These are phyloP conservation scores for Petrocephalus zakoni DNA, from an alignment of 2,113 vertebrate genomes.

Conservation along the genomic window DNA sequence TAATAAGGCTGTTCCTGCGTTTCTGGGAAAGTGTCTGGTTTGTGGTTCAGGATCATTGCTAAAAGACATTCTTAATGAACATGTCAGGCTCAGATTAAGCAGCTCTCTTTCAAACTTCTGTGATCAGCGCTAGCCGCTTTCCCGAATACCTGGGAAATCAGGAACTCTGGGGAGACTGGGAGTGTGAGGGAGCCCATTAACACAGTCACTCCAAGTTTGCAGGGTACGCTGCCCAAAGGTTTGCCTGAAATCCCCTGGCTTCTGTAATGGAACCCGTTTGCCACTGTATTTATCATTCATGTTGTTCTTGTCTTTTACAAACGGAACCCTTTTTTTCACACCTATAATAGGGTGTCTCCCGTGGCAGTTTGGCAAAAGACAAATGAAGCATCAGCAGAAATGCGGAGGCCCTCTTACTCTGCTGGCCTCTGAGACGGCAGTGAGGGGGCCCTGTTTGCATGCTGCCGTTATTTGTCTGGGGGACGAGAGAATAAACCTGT, in stretches of 20 bases:
- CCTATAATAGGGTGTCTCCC: constrained; percentile 6
- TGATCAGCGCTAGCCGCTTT: constrained; percentile 5
- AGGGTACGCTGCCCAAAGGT: background rate
- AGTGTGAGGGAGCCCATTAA: constrained; percentile 9
- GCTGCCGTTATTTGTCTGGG: constrained; percentile 19
- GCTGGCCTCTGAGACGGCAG: constrained; percentile 7
- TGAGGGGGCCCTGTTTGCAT: constrained; percentile 31
- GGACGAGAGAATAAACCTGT: constrained; percentile 27
- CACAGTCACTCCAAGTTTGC: constrained; percentile 4
- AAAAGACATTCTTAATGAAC: constrained; percentile 30
- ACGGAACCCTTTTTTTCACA: constrained; percentile 16
- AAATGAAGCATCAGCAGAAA: constrained; percentile 42
- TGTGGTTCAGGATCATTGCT: background rate
- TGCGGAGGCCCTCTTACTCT: constrained; percentile 35
- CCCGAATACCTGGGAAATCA: background rate
- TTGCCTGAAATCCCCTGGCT: background rate
- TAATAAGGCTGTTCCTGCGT: background rate
- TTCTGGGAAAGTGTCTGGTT: background rate
- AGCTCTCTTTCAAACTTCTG: background rate
- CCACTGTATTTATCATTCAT: constrained; percentile 9
- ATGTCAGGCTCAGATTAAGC: constrained; percentile 21
- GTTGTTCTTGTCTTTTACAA: constrained; percentile 21
- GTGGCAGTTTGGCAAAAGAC: constrained; percentile 34
- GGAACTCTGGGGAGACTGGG: background rate
- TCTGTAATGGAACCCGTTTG: background rate